Evolutionary conservation across 2,888 invertebrate genomes (phyloP), one percentile per base, ranked within the genome.

Genomic region (Eupithecia inturbata): DNA sequence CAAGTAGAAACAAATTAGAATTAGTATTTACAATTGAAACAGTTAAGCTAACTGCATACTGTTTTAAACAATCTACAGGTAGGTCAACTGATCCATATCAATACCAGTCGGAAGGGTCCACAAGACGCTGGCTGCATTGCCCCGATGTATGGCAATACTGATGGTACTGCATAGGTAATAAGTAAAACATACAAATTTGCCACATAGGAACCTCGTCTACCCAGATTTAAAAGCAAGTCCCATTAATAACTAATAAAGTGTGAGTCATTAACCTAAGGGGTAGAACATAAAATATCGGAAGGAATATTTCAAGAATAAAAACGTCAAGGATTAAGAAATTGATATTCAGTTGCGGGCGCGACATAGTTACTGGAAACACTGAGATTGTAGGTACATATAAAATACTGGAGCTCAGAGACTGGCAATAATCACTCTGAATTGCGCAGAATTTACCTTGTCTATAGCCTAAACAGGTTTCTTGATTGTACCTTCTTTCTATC

Each of bases 401-500:
- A 1, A 41, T 4, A 41, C 4, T 41, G 5, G 19, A 45, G 19
- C 5, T 45, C 7, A 19, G 19, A 6, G 45, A n/a, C 49, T 4
- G 53, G 53, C 22, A 53, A 53, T 53, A 53, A 7, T n/a, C 45
- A 10, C 22, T 22, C n/a, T 53, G 22, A 53, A 26, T n/a, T 22
- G 12, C 22, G 28, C 28, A 28, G 26, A 60, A 14, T 62, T 62
- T 31, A 31, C 16, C 31, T 62, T 0, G 3, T 19, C 31, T 7
- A 31, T 62, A 62, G n/a, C 5, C 12, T 4, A 36, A 64, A 64
- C 63, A 64, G 63, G 63, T 64, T 64, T 36, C 19, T 33, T n/a
- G 31, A 64, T n/a, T 9, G 31, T 31, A 31, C 62, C 28, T 31
- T 31, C 31, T 62, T 31, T 28, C 31, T 62, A 31, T 31, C 16